phyloP scores from a whole-genome alignment of 1,140 invertebrate species.

The Araneus ventricosus region DNA sequence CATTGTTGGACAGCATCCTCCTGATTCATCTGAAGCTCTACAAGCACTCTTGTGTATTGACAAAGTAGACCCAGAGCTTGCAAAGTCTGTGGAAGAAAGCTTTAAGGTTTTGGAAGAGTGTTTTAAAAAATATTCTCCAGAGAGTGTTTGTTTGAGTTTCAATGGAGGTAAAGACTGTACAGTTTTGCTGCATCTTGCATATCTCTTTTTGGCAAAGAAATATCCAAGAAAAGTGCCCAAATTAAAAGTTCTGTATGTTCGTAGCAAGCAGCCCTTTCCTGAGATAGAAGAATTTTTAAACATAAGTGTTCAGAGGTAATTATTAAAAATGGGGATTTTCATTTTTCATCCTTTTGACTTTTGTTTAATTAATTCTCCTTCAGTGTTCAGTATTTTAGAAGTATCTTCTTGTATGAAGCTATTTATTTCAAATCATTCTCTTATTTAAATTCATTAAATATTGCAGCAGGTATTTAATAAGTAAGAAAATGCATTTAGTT shows the following conservation, averaged over 20 bases:
- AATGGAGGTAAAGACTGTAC: conserved; percentile 99
- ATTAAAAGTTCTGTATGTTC: conserved; percentile 88
- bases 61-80: background rate
- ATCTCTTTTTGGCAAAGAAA: conserved; percentile 83
- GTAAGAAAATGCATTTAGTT: too few relatives aligned
- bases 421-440: too few relatives aligned
- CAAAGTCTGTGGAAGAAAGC: background rate
- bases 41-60: background rate
- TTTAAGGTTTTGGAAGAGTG: conserved; percentile 78
- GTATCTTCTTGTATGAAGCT: too few relatives aligned
- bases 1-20: conserved; percentile 77
- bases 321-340: background rate
- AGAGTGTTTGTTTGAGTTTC: conserved; percentile 93
- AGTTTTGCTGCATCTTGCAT: conserved; percentile 89
- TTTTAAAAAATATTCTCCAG: conserved; percentile 82
- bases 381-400: too few relatives aligned
- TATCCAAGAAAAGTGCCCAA: conserved; percentile 78
- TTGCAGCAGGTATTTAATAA: too few relatives aligned
- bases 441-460: too few relatives aligned
- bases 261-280: conserved; percentile 87
- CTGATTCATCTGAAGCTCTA: conserved; percentile 39
- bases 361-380: too few relatives aligned
- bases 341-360: too few relatives aligned
- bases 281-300: conserved; percentile 93
- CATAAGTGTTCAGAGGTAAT: conserved; percentile 83